Evolutionary conservation across 2,888 invertebrate species (phyloP), one percentile per base, ranked within the genome.

Genomic region (Folsomia candida): DNA sequence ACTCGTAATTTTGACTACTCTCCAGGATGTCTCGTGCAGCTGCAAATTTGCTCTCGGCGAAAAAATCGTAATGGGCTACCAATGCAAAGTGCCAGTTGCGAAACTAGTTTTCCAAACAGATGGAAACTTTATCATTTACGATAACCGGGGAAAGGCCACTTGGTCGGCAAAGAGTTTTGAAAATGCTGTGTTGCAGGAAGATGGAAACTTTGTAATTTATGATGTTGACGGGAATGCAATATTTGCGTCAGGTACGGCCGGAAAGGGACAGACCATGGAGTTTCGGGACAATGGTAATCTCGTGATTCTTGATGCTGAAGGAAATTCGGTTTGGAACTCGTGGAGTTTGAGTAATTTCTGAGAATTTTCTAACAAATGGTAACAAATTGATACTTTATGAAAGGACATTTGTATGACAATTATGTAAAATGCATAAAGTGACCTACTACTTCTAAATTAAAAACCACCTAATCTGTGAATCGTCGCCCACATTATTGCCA

Each of bases 151-250:
- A 20, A 18, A 22, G n/a, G 54, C 4, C 4, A 54, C 18, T 6
- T 54, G 54, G 54, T 20, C 54, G 54, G 18, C 54, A 6, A 54
- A 54, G 20, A 54, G 20, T 54, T 20, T 20, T 54, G 54, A 54
- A 6, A 18, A 4, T 6, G 54, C 54, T 14, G 22, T 54, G 6
- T 54, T 54, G 6, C 54, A 54, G n/a, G 22, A 18, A 14, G 54
- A 54, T 22, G 54, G 54, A 54, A 54, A 54, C n/a, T 54, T 54
- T 54, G 54, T 54, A 6, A 54, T 54, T 20, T 54, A 6, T 54
- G 22, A 54, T n/a, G 14, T 4, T 14, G 14, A 37, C 14, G 37
- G 37, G 14, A 37, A 37, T 4, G 37, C 14, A 37, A 9, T 37
- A 37, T 37, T 37, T 37, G 37, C 37, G 37, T 37, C 37, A 14